Conservation (phyloP, 2,797 vertebrate genomes). For the Enteromius argenteus region DNA sequence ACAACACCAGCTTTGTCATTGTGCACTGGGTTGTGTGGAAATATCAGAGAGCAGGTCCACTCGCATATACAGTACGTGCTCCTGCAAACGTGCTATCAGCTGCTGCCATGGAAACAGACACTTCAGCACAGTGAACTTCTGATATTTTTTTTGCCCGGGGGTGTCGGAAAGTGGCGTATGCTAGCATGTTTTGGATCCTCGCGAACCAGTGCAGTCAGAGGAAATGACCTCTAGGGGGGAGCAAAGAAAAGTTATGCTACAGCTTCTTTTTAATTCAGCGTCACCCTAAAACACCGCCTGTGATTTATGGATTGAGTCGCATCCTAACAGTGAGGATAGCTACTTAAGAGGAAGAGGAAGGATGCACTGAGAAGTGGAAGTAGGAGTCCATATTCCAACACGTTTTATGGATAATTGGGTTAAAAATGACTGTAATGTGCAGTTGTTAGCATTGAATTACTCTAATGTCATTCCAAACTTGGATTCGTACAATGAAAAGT, state of each 20-base stretch:
- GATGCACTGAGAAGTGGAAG: background rate
- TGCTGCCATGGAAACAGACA: constrained; percentile 74
- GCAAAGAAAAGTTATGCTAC: constrained; percentile 55
- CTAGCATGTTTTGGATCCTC: constrained; percentile 57
- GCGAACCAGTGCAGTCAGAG: constrained; percentile 56
- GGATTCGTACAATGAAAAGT: background rate
- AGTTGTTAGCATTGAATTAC: background rate
- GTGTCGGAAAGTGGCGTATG: constrained; percentile 68
- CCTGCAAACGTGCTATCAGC: constrained; percentile 48
- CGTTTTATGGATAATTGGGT: background rate
- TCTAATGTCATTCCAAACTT: background rate
- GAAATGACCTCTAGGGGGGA: constrained; percentile 65
- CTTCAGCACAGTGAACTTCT: constrained; percentile 56
- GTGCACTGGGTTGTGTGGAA: constrained; percentile 50
- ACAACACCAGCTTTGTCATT: constrained; percentile 17
- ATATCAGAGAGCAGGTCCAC: constrained; percentile 58
- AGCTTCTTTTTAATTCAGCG: constrained; percentile 66
- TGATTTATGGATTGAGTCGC: constrained; percentile 73
- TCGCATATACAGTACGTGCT: constrained; percentile 56
- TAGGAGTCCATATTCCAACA: constrained; percentile 43
- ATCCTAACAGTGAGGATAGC: constrained; percentile 58
- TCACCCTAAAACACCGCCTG: constrained; percentile 56
- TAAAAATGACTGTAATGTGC: background rate
- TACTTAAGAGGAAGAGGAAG: background rate
- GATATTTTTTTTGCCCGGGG: constrained; percentile 62